Evolutionary conservation across 2,888 invertebrate species (phyloP), one percentile per base, ranked within the genome.

Genomic region (Agriopis aurantiaria): DNA sequence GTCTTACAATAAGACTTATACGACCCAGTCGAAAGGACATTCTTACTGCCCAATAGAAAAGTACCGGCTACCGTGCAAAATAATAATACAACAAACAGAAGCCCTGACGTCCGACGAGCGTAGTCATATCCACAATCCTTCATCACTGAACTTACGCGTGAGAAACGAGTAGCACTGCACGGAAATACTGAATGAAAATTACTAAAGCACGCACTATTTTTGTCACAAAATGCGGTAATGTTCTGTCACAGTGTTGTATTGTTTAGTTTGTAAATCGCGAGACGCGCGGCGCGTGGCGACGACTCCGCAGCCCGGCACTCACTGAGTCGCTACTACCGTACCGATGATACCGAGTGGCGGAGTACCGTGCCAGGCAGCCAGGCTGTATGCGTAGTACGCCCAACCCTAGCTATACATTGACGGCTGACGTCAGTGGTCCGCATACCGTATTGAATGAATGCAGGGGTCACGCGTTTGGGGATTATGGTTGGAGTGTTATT

Each of bases 101-200:
- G 53, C 76, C 81, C 77, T 78, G 80, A 82, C 81, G 80, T 83
- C 82, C 87, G 83, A 87, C 89, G 86, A 88, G 57, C 86, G 86
- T 81, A 89, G 89, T 88, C 89, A 88, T 84, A 87, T 91, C 91
- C 92, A 91, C 91, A 88, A 89, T 88, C 82, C 82, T 80, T 88
- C 90, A 91, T 88, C 88, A 89, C 87, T 84, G 82, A 85, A 91
- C 89, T 90, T 91, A 89, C 88, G 75, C 76, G 57, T 80, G 8
- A 62, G 77, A 83, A 33, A 33, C 33, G 33, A 33, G 33, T 82
- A 78, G 80, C 83, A 84, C 81, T 75, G 75, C 78, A 76, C 80
- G 72, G 71, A 74, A 68, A 72, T 69, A 67, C 60, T 81, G 72
- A 80, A 80, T 79, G 72, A 77, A 79, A 79, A 74, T 73, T 62